Percentiles rank a stretch among this genome's conserved stretches.
Evolutionary conservation across 2,797 vertebrate species (phyloP).

Genomic region (Chiloscyllium punctatum): DNA sequence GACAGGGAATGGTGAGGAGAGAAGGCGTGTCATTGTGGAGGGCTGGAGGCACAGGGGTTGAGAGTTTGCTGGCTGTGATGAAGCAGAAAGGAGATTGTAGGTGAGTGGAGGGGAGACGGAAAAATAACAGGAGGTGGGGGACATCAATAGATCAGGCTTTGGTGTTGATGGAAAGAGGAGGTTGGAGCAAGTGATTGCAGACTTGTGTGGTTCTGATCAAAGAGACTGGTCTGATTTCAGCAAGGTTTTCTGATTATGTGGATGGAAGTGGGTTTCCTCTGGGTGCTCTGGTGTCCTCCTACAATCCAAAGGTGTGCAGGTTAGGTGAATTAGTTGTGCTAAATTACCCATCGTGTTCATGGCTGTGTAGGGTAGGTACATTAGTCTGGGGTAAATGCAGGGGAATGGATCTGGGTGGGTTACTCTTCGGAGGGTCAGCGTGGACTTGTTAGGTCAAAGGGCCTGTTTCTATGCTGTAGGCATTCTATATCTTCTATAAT

Average conservation of each 20-base stretch:
- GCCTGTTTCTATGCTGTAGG: too few species aligned
- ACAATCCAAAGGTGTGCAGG: too few species aligned
- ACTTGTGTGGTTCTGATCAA: neutral
- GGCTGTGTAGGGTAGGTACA: too few species aligned
- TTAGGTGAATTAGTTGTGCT: too few species aligned
- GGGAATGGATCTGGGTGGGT: too few species aligned
- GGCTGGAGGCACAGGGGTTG: neutral
- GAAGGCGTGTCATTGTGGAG: neutral
- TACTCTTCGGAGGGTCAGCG: too few species aligned
- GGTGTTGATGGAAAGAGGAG: neutral
- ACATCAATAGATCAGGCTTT: neutral
- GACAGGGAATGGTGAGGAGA: neutral
- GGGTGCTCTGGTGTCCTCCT: too few species aligned
- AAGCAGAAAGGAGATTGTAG: neutral
- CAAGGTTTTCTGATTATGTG: neutral
- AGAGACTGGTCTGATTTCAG: neutral
- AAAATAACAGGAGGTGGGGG: neutral
- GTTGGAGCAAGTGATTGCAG: neutral
- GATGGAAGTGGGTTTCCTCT: neutral
- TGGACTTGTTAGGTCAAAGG: too few species aligned
- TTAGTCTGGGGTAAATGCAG: too few species aligned
- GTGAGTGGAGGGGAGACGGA: rapidly evolving
- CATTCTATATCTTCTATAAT: too few species aligned
- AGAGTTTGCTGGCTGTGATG: neutral
- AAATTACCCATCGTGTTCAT: too few species aligned